Evolutionary conservation across 2,888 invertebrate genomes (phyloP).

Genomic region (Polietes domitor): DNA sequence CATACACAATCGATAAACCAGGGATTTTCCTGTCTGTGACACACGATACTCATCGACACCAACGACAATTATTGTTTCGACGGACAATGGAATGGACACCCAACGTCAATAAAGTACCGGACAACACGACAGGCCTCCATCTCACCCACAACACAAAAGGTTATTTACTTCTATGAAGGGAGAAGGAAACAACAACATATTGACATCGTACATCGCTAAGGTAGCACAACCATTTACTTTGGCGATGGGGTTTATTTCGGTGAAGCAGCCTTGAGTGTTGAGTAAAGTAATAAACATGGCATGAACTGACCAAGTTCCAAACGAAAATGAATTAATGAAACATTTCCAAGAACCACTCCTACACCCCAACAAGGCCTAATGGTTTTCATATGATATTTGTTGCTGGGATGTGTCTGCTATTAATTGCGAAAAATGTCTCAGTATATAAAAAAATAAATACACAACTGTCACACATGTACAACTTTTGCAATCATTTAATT

Average conservation of each 20-base stretch:
- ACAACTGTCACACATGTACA: too few species aligned
- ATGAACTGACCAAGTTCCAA: background rate
- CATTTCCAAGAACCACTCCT: background rate
- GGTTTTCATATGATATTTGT: too few species aligned
- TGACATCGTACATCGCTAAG: too few species aligned
- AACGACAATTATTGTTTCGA: background rate
- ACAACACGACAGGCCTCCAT: background rate
- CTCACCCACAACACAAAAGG: background rate
- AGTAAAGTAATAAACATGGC: background rate
- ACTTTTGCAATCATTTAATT: too few species aligned
- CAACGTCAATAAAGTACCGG: background rate
- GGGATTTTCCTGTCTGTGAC: background rate
- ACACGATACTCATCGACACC: background rate
- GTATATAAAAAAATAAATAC: too few species aligned
- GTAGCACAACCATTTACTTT: too few species aligned
- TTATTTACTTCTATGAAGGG: background rate
- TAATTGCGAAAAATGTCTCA: too few species aligned
- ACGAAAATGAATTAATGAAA: constrained; percentile 6
- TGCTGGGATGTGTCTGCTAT: background rate
- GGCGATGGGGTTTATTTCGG: background rate
- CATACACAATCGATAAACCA: background rate
- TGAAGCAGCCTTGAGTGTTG: background rate
- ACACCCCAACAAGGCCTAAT: background rate
- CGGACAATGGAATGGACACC: background rate
- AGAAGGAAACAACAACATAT: background rate